Base-by-base conservation (phyloP, 2,797 vertebrate species). In the Acanthis flammea region DNA sequence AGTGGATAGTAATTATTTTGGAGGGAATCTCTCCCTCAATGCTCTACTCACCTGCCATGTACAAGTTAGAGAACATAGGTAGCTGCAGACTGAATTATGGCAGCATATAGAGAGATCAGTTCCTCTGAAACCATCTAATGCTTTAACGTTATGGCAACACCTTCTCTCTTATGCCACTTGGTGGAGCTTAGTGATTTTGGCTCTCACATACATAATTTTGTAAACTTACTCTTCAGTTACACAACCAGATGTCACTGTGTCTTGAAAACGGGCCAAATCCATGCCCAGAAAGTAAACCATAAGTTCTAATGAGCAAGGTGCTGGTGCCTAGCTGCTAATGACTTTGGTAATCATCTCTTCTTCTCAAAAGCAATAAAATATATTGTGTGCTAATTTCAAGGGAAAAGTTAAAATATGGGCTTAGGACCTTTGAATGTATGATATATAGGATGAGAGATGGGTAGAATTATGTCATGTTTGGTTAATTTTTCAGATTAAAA, bases 121-220 rank as follows among this genome's bases (percentile, higher is more conserved):
- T 6, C 75, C 48, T 57, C 37, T 81, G 62, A 58, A 79, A 53
- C 35, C 37, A 6, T 45, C 39, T 25, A n/a, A 28, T 1, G 8
- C 73, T 33, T 1, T 0, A 17, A 23, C 0, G 0, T 75, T 48
- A 19, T 61, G 65, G 76, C 78, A 75, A 92, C 53, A 81, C 63
- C 55, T 93, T 88, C 96, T 86, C 63, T 78, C 37, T 83, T 53
- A 8, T 85, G 92, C 96, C 96, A 95, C 94, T 96, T 97, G 95
- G 92, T 97, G 96, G 96, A 96, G 96, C 96, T 94, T 96, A 90
- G 82, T 67, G 92, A 95, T 95, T 96, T 90, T 71, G 82, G 53
- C 93, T 66, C 89, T 60, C 19, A 27, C 67, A 61, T 7, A 9
- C n/a, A 31, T 51, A 1, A 1, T 17, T 66, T 57, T 47, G 37